phyloP scores from a whole-genome alignment of 1,140 invertebrate genomes.

The Drosophila rufa region DNA sequence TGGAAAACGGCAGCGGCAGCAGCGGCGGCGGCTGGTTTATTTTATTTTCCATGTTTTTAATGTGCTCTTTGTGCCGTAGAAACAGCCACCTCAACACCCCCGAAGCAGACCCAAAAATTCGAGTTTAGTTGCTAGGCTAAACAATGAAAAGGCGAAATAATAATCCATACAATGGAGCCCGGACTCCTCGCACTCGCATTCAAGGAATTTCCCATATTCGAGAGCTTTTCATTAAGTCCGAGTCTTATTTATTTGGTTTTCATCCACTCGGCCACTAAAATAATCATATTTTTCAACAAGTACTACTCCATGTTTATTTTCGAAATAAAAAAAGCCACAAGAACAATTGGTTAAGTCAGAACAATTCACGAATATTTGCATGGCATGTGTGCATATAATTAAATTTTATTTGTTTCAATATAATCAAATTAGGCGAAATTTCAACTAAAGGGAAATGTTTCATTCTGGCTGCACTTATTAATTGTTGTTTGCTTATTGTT shows the following conservation, averaged over 20 bases:
- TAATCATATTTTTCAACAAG: not conserved
- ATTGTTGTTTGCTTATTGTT: constrained; percentile 14
- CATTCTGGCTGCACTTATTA: not conserved
- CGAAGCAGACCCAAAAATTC: not conserved
- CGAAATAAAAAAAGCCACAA: not conserved
- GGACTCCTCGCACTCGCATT: constrained; percentile 14
- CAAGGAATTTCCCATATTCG: constrained; percentile 19
- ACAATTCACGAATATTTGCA: not conserved
- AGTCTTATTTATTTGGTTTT: constrained; percentile 6
- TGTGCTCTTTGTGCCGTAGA: constrained; percentile 28
- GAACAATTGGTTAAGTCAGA: constrained; percentile 5
- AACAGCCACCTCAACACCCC: constrained; percentile 1
- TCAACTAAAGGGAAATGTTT: not conserved
- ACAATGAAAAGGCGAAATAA: constrained; percentile 34
- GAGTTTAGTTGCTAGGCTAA: constrained; percentile 49
- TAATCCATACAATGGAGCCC: constrained; percentile 30
- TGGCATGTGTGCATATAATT: constrained; percentile 12
- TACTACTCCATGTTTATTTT: constrained; percentile 1
- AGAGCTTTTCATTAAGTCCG: constrained; percentile 25
- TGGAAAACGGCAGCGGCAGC: constrained; percentile 28
- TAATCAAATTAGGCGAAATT: constrained; percentile 13
- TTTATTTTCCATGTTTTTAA: constrained; percentile 50
- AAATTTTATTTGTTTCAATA: constrained; percentile 14
- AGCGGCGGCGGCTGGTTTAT: constrained; percentile 27
- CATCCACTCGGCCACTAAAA: not conserved